These are phyloP conservation scores for Coelinius sp. DNA, from an alignment of 2,888 invertebrate species.

Conservation along the genomic window DNA sequence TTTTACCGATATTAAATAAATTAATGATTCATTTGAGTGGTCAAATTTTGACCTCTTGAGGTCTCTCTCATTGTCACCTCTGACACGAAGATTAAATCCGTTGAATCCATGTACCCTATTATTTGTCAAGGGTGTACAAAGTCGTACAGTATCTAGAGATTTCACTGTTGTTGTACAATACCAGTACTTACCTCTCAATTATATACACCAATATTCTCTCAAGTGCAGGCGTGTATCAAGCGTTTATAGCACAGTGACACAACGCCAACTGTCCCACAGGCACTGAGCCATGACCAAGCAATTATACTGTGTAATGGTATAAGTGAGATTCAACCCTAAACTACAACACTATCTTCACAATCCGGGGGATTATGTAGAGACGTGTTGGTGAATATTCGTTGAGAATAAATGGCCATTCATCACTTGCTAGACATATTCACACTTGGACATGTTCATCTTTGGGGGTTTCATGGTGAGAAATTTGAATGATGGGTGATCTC, in stretches of 20 bases:
- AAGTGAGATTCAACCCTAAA: constrained; percentile 4
- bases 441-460: no score
- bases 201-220: background rate
- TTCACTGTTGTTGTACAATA: background rate
- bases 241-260: background rate
- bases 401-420: no score
- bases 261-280: constrained; percentile 1
- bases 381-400: no score
- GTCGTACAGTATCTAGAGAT: background rate
- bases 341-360: background rate
- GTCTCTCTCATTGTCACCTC: no score
- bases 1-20: constrained; percentile 36
- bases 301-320: constrained; percentile 4
- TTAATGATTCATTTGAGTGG: no score
- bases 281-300: background rate
- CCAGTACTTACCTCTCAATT: background rate
- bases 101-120: no score
- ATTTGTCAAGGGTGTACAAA: background rate
- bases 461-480: no score
- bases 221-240: background rate
- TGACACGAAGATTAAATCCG: no score
- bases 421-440: no score
- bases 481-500: no score
- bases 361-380: background rate
- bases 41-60: no score